Percentiles rank a stretch among this genome's conserved stretches.
These are phyloP conservation scores for Sebastes jordani DNA, from an alignment of 2,797 vertebrate species.

Conservation along the genomic window DNA sequence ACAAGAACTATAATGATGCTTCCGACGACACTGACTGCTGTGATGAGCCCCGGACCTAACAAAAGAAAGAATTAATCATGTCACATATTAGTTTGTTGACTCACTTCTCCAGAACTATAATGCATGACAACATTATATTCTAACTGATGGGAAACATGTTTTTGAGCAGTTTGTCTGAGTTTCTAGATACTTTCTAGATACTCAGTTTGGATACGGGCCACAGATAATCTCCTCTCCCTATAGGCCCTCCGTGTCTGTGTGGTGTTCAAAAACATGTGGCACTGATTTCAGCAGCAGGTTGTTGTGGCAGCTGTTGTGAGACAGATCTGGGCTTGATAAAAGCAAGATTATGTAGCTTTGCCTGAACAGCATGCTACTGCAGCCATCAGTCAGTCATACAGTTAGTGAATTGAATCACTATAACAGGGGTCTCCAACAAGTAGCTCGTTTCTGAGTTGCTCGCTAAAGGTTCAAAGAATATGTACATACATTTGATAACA, in stretches of 20 bases:
- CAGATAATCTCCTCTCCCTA: neutral
- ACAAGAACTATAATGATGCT: constrained; percentile 47
- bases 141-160: neutral
- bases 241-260: neutral
- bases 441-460: too few relatives aligned
- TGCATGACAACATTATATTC: neutral
- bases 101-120: neutral
- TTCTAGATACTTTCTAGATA: neutral
- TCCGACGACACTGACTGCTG: constrained; percentile 21
- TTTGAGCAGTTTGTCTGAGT: neutral
- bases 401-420: neutral
- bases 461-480: too few relatives aligned
- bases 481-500: too few relatives aligned
- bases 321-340: neutral
- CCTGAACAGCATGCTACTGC: neutral
- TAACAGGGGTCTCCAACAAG: too few relatives aligned
- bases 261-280: neutral
- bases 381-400: neutral
- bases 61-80: neutral
- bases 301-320: neutral
- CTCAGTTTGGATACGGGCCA: too few relatives aligned
- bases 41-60: constrained; percentile 58
- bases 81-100: neutral
- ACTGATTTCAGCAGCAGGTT: neutral
- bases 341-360: too few relatives aligned